Base-by-base conservation (phyloP, 1,140 invertebrate genomes). In the Drosophila sp. region DNA sequence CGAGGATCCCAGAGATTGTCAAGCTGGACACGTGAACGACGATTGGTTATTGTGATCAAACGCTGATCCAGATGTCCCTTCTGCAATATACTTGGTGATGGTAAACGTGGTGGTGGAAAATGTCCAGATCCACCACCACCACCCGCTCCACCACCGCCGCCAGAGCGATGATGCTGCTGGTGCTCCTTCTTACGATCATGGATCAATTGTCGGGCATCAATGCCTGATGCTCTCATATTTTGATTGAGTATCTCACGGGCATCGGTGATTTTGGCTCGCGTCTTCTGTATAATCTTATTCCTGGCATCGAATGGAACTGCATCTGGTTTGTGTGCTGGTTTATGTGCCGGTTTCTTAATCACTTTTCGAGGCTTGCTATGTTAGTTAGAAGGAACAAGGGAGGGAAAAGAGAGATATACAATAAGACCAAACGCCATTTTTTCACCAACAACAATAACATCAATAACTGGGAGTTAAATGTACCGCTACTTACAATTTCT, bases 211-310 rank as follows among this genome's bases (percentile, higher is more conserved):
- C 95, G 92, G 0, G 95, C 95, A 91, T 96, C 95, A 23, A 90
- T 72, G 66, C 93, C 92, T 25, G 92, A 94, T 72, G 94, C 93
- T 56, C 94, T 94, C 1, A 94, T 94, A 62, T 94, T 94, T 91
- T 95, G 93, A 6, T 94, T 93, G n/a, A 96, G 92, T 68, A 95
- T 94, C 60, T 96, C 95, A 57, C 95, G 92, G 3, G 95, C 95
- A 93, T 96, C 95, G 0, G 92, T 93, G 2, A 96, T 92, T 54
- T 94, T 94, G 17, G 93, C 93, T 56, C 95, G 93, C 79, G 95
- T 95, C 75, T 95, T 95, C 66, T 95, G 93, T 66, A 95, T 94
- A 54, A 96, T 95, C 91, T 94, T 95, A 44, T 95, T 93, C 1
- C 96, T 92, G 11, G 95, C 96, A 93, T 96, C 96, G 4, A 50